Base-by-base conservation (phyloP, 2,797 vertebrate species). In the Thripadectes ignobilis region DNA sequence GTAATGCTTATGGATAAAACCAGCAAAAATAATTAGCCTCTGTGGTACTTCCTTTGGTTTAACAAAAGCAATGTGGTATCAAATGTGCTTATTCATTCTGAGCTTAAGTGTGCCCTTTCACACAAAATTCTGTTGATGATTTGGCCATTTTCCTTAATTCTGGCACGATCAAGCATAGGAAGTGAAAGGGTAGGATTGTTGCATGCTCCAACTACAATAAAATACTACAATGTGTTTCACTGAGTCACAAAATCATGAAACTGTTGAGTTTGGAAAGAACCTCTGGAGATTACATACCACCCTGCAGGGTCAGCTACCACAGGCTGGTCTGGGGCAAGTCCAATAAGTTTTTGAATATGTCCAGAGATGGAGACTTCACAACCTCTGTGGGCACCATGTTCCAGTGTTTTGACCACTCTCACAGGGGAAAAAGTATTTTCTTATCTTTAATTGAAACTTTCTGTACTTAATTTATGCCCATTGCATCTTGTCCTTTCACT, bases 11-110 rank as follows among this genome's bases (percentile, higher is more conserved):
- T 79, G 88, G 94, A 96, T 95, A 97, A 96, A 91, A 97, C 54
- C 36, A 85, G 80, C 78, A 92, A 96, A 97, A 97, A 97, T 97
- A 98, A 98, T 98, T 97, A 97, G 89, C 80, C 84, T 86, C 75
- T 75, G 63, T 95, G 72, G 91, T 96, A 55, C 94, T 76, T 96
- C 92, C 93, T 95, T 96, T 95, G 89, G 65, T 92, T 89, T 93
- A 92, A 94, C 90, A 88, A 91, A 95, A 93, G 63, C 86, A 90
- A 32, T 38, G 85, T 43, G 49, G 21, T 95, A 91, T 88, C 91
- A 76, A 58, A 55, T 52, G 65, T 20, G 66, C 93, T 87, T 95
- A 63, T 71, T 96, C 27, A 3, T 75, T 93, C 24, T 66, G 83
- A 97, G 55, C 55, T 91, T 67, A 91, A 62, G 65, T 92, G 87